phyloP scores from a whole-genome alignment of 2,797 vertebrate species.

The Furcifer pardalis region DNA sequence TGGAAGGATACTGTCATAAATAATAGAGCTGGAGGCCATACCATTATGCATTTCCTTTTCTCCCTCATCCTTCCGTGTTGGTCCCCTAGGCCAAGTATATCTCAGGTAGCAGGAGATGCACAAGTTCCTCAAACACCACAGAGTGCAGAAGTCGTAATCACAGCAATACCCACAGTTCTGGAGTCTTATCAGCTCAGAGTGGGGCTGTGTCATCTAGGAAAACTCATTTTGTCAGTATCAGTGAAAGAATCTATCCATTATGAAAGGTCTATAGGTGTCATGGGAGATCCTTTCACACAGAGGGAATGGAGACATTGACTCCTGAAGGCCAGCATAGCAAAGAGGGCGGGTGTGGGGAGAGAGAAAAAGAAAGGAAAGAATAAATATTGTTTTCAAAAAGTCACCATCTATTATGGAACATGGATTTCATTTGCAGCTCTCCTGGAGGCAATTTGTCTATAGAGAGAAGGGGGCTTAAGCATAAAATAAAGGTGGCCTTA shows the following conservation, averaged over 20 bases:
- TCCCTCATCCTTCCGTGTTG: conserved; percentile 62
- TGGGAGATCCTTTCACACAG: conserved; percentile 62
- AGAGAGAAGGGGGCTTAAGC: background rate
- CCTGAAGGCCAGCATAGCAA: conserved; percentile 56
- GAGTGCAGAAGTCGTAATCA: conserved; percentile 64
- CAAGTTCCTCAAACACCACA: conserved; percentile 64
- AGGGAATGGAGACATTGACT: conserved; percentile 71
- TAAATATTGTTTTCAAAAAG: conserved; percentile 40
- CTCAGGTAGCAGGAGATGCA: conserved; percentile 68
- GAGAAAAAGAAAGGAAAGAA: background rate
- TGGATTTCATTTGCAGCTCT: conserved; percentile 47
- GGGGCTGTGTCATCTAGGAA: conserved; percentile 65
- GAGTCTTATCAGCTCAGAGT: conserved; percentile 60
- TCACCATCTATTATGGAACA: conserved; percentile 28
- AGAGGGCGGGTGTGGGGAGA: background rate
- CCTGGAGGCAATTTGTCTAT: conserved; percentile 33
- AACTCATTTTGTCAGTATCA: conserved; percentile 57
- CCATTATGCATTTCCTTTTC: conserved; percentile 63
- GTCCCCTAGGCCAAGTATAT: conserved; percentile 67
- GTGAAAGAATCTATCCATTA: conserved; percentile 62
- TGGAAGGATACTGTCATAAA: conserved; percentile 74
- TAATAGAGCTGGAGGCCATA: conserved; percentile 69
- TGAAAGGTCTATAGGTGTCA: conserved; percentile 61
- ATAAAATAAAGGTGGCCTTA: background rate
- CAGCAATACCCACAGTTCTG: conserved; percentile 52